Base-by-base conservation (phyloP, 2,797 vertebrate species). In the Danio kyathit region DNA sequence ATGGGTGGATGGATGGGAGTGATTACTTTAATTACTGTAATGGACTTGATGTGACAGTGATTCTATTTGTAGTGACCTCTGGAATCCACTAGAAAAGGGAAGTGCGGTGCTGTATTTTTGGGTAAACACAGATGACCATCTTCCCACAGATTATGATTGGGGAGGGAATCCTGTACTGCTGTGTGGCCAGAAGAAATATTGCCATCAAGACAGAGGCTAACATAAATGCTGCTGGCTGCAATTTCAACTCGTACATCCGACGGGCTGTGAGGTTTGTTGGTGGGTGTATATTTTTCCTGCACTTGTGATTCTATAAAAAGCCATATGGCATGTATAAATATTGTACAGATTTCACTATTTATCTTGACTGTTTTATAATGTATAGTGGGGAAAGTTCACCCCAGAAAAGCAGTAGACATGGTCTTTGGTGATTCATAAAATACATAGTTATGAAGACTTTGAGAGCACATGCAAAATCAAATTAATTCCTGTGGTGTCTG, bases 171-270 rank as follows among this genome's bases (percentile, higher is more conserved):
- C 93, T 99, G 67, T 99, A 97, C 91, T 99, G 98, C 88, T 98
- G 96, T 88, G 91, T 96, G 80, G 96, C 97, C 73, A 96, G 95
- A 90, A 95, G 93, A 88, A 96, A 92, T 88, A 93, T 93, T 6
- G 91, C 94, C 2, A 87, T 90, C 14, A 95, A 95, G 61, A 88
- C 95, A 0, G 97, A 99, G 88, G 95, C 96, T 60, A 97, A 98
- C 90, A 99, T 99, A 89, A 99, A 99, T 4, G 97, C 98, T 0
- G 97, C 97, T 6, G 98, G 98, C 84, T 99, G 98, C 89, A 98
- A 97, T 94, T 99, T 99, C 93, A 99, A 99, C 91, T 99, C 98
- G 65, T 99, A 97, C 86, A 96, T 99, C 76, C 95, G 98, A 84
- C 94, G 98, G 94, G 96, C 97, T 0, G 95, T 99, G 85, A 96